Conservation (phyloP, 2,113 vertebrate species). For the Gobiocypris rarus region DNA sequence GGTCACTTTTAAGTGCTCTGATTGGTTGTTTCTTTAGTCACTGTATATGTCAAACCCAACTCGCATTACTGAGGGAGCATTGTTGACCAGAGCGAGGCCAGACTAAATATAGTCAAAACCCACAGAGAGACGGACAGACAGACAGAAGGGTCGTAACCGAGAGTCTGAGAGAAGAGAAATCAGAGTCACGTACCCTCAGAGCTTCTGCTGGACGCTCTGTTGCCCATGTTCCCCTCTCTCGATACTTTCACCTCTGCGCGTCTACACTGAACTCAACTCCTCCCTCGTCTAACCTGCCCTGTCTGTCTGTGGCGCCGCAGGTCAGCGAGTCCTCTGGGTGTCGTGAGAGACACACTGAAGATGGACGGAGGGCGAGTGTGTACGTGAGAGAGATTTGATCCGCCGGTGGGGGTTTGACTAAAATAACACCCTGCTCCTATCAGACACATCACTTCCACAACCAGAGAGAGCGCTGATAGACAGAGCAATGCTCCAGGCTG, state of each 20-base stretch:
- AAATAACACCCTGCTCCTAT: background rate
- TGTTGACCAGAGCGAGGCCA: constrained; percentile 77
- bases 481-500: background rate
- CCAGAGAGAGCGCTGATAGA: background rate
- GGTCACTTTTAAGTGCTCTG: background rate
- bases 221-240: constrained; percentile 72
- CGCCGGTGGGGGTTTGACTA: background rate
- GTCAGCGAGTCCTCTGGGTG: constrained; percentile 25
- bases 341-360: background rate
- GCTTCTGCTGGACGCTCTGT: constrained; percentile 69
- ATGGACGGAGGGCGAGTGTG: background rate
- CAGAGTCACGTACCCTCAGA: constrained; percentile 66
- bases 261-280: constrained; percentile 38
- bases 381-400: background rate
- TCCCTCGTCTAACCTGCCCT: constrained; percentile 49
- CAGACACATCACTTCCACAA: background rate
- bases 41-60: background rate
- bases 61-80: constrained; percentile 68
- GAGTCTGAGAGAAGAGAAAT: constrained; percentile 26
- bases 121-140: constrained; percentile 43
- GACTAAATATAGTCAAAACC: constrained; percentile 89
- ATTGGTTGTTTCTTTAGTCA: background rate
- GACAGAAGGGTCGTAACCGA: constrained; percentile 8
- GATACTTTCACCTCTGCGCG: constrained; percentile 56
- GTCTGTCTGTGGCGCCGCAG: background rate